Evolutionary conservation across 2,888 invertebrate genomes (phyloP), one percentile per base, ranked within the genome.

Genomic region (Hermaeophaga mercurialis): DNA sequence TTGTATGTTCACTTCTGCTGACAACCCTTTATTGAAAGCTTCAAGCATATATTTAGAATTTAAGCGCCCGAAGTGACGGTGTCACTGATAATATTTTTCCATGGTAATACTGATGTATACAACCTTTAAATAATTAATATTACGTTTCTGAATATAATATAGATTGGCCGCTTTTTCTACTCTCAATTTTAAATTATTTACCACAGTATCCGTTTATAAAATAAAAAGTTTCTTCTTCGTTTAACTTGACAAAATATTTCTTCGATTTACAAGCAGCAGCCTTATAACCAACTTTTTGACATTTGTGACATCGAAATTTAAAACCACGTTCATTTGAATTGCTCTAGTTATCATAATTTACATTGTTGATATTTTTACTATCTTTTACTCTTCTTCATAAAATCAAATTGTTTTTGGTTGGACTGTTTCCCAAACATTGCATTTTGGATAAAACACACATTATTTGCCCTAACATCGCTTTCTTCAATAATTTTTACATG

Each of bases 401-500:
- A 22, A 19, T 11, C 8, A 24, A 39, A n/a, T 34, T 48, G 48
- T 18, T 55, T 41, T 12, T 12, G 44, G n/a, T 3, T 46, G 9
- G 41, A 56, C 17, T 8, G 56, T 52, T 19, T 53, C 28, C 28
- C 26, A 15, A 19, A 31, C 33, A 12, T 4, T 14, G 2, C 49
- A 38, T n/a, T n/a, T n/a, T n/a, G n/a, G n/a, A n/a, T n/a, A n/a
- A n/a, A n/a, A n/a, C n/a, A n/a, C n/a, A n/a, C n/a, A n/a, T 7
- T 8, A 14, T 36, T 59, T 66, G 17, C 48, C 56, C 2, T 56
- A n/a, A 48, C 44, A 56, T 26, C 67, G 67, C 67, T 9, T 64
- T 68, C 71, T 59, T 73, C 72, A 2, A 70, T 33, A 4, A 71
- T 68, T 66, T 73, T 72, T 11, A 70, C 59, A 39, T 62, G 59